Evolutionary conservation across 2,888 invertebrate genomes (phyloP).

Genomic region (Pheosia gnoma): DNA sequence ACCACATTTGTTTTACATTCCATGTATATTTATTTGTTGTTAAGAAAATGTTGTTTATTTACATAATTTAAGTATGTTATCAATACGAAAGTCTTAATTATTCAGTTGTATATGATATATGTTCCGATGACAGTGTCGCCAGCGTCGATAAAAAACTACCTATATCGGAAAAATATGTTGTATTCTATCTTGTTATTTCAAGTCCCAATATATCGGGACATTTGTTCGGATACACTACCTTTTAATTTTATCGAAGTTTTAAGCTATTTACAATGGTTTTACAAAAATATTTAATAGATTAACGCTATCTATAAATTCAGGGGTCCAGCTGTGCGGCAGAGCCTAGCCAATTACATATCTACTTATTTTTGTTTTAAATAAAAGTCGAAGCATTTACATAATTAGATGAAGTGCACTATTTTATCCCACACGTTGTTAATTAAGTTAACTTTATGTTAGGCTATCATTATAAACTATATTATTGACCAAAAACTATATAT

Average conservation of each 20-base stretch:
- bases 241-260: too few species aligned
- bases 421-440: conserved; percentile 61
- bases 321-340: neutral
- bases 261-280: too few species aligned
- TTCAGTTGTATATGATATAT: neutral
- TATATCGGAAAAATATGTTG: neutral
- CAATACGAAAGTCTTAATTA: conserved; percentile 16
- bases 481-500: conserved; percentile 58
- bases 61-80: conserved; percentile 29
- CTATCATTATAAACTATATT: conserved; percentile 45
- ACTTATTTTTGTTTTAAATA: conserved; percentile 34
- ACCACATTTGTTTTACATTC: conserved; percentile 12
- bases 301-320: too few species aligned
- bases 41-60: conserved; percentile 32
- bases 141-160: neutral
- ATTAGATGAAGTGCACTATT: conserved; percentile 63
- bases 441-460: conserved; percentile 41
- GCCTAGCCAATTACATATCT: conserved; percentile 30
- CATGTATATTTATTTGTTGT: conserved; percentile 22
- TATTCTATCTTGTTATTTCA: too few species aligned
- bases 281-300: too few species aligned
- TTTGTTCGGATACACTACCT: too few species aligned
- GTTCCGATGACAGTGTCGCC: neutral
- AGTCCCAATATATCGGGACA: too few species aligned
- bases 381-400: conserved; percentile 60